Evolutionary conservation across 2,888 invertebrate species (phyloP).

Genomic region (Drosophila neoperkinsi): DNA sequence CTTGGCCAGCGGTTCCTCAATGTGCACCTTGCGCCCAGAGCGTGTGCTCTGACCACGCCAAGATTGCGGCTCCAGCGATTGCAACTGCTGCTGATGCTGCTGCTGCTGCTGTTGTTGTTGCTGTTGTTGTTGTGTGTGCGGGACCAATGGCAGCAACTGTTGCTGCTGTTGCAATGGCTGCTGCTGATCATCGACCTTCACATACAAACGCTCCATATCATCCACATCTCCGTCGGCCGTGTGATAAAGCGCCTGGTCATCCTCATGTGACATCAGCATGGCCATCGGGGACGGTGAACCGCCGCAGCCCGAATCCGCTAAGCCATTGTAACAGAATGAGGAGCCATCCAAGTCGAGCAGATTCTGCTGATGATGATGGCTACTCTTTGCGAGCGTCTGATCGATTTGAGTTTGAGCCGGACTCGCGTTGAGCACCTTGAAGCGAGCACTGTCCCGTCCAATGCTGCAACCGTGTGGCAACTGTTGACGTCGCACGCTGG

Average conservation of each 20-base stretch:
- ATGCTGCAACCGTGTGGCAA: constrained; percentile 67
- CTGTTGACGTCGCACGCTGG: constrained; percentile 77
- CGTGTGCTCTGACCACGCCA: constrained; percentile 81
- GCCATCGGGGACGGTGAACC: constrained; percentile 84
- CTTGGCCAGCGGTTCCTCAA: constrained; percentile 80
- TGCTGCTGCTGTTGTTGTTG: constrained; percentile 41
- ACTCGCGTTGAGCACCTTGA: constrained; percentile 73
- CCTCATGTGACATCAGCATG: constrained; percentile 82
- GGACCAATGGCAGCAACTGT: constrained; percentile 50
- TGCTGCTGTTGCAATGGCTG: constrained; percentile 68
- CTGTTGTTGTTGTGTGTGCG: constrained; percentile 14
- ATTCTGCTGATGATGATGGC: constrained; percentile 66
- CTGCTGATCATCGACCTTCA: constrained; percentile 84
- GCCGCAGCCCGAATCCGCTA: constrained; percentile 84
- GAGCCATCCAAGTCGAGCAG: constrained; percentile 79
- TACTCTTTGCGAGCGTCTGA: constrained; percentile 41
- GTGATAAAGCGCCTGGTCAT: constrained; percentile 80
- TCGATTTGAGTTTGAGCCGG: constrained; percentile 25
- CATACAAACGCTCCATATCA: constrained; percentile 84
- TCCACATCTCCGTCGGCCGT: constrained; percentile 82
- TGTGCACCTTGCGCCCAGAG: constrained; percentile 58
- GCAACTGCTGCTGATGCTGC: constrained; percentile 41
- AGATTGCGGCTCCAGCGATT: constrained; percentile 52
- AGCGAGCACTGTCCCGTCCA: constrained; percentile 75
- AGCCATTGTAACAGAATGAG: constrained; percentile 82